phyloP scores from a whole-genome alignment of 2,113 vertebrate genomes.

The Oreochromis niloticus region DNA sequence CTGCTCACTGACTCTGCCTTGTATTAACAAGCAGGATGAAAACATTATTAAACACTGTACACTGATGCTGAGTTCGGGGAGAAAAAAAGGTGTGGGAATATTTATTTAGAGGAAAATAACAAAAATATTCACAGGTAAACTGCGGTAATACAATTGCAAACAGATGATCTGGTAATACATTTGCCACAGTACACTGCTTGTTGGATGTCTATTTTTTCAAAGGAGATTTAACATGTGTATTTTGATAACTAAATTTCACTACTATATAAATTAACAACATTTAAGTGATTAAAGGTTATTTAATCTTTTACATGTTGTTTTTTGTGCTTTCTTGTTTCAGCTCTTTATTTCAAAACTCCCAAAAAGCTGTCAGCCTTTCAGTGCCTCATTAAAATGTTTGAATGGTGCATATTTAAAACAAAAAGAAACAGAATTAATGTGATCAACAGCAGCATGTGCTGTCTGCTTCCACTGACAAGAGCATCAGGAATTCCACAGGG shows the following conservation, averaged over 20 bases:
- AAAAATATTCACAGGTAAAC: not conserved
- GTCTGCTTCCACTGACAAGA: not conserved
- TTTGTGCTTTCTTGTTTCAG: not conserved
- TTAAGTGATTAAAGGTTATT: not conserved
- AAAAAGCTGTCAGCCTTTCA: not conserved
- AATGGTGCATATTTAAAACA: not conserved
- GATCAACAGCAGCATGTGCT: not conserved
- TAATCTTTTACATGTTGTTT: not conserved
- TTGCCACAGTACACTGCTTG: not conserved
- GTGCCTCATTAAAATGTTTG: not conserved
- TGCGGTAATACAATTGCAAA: not conserved
- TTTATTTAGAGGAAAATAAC: not conserved
- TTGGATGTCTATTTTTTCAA: not conserved
- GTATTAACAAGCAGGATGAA: not conserved
- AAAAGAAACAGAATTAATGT: not conserved
- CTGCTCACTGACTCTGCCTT: conserved; percentile 16
- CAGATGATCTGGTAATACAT: not conserved
- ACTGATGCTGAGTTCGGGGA: not conserved
- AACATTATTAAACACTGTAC: not conserved
- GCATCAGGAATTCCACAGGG: not conserved
- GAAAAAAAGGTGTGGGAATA: not conserved
- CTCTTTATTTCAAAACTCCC: not conserved
- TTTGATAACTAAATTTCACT: not conserved
- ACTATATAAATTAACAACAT: not conserved
- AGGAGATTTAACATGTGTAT: not conserved